Conservation (phyloP, 2,888 invertebrate species). For the Ormyrus thymus region DNA sequence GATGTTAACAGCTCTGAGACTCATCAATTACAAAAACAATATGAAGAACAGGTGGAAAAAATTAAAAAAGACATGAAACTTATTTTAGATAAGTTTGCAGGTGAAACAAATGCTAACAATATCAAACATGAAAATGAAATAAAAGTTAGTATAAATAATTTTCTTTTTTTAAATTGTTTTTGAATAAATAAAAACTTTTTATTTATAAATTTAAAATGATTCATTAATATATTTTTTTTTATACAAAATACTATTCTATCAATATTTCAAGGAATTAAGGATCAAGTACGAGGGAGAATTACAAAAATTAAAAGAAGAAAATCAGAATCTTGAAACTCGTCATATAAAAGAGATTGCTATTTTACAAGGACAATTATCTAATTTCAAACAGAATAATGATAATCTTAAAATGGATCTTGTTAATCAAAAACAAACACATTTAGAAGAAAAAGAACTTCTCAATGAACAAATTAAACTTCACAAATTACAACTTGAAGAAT, state of each 20-base stretch:
- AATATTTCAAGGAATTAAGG: slow-evolving; percentile 61
- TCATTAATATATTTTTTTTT: no score
- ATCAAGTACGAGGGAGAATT: slow-evolving; percentile 64
- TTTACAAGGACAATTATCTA: slow-evolving; percentile 67
- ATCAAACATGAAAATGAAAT: slow-evolving; percentile 65
- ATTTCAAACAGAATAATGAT: slow-evolving; percentile 69
- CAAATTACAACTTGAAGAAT: slow-evolving; percentile 69
- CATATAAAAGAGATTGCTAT: slow-evolving; percentile 70
- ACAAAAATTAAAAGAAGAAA: slow-evolving; percentile 63
- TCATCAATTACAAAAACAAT: slow-evolving; percentile 67
- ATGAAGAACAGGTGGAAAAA: slow-evolving; percentile 68
- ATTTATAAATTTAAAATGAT: no score
- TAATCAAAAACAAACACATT: slow-evolving; percentile 64
- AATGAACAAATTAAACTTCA: slow-evolving; percentile 68
- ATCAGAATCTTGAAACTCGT: slow-evolving; percentile 65
- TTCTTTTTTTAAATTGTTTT: no score
- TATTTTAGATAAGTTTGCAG: slow-evolving; percentile 66
- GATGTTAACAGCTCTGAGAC: slow-evolving; percentile 62
- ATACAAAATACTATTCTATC: no score
- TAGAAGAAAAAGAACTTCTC: slow-evolving; percentile 61
- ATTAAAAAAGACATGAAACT: slow-evolving; percentile 70
- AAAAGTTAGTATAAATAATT: slow-evolving; percentile 58
- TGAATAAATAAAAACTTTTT: no score
- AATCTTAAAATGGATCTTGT: slow-evolving; percentile 67
- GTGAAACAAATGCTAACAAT: slow-evolving; percentile 63